Conservation (phyloP, 2,888 invertebrate species). For the Pristionchus arcanus region DNA sequence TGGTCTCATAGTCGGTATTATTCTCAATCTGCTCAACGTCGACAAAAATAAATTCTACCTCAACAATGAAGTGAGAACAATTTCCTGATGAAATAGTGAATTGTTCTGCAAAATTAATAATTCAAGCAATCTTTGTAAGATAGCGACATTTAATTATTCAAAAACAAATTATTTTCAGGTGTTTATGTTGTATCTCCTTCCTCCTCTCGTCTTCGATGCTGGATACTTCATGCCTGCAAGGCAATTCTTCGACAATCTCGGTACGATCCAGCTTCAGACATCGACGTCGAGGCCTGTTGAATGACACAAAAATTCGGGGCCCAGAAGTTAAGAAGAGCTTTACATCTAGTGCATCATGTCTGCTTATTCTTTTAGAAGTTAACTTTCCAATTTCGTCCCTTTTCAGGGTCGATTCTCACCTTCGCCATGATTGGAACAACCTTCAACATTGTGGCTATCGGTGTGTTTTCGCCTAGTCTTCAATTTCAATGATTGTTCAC, state of each 20-base stretch:
- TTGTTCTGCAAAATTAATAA: neutral
- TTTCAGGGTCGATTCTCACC: slow-evolving; percentile 66
- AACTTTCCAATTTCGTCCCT: neutral
- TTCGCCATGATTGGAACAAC: slow-evolving; percentile 76
- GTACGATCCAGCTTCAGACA: too few species aligned
- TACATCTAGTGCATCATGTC: too few species aligned
- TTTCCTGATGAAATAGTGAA: neutral
- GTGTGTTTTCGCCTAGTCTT: slow-evolving; percentile 58
- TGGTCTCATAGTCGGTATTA: slow-evolving; percentile 92
- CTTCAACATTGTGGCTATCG: slow-evolving; percentile 76
- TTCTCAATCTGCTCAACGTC: slow-evolving; percentile 85
- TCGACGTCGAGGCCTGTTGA: too few species aligned
- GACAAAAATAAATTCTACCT: slow-evolving; percentile 63
- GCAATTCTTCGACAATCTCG: too few species aligned
- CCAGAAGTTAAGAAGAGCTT: too few species aligned
- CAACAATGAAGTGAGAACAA: slow-evolving; percentile 18
- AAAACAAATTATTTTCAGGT: slow-evolving; percentile 81
- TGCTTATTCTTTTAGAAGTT: too few species aligned
- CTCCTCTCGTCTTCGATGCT: slow-evolving; percentile 94
- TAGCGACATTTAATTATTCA: too few species aligned
- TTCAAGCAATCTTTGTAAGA: too few species aligned
- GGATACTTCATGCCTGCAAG: too few species aligned
- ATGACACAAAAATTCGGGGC: too few species aligned
- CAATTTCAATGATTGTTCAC: too few species aligned
- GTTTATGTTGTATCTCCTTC: slow-evolving; percentile 97